Percentiles rank a stretch among this genome's conserved stretches.
phyloP scores from a whole-genome alignment of 23 tunicate genomes.

The Diplosoma virens region DNA sequence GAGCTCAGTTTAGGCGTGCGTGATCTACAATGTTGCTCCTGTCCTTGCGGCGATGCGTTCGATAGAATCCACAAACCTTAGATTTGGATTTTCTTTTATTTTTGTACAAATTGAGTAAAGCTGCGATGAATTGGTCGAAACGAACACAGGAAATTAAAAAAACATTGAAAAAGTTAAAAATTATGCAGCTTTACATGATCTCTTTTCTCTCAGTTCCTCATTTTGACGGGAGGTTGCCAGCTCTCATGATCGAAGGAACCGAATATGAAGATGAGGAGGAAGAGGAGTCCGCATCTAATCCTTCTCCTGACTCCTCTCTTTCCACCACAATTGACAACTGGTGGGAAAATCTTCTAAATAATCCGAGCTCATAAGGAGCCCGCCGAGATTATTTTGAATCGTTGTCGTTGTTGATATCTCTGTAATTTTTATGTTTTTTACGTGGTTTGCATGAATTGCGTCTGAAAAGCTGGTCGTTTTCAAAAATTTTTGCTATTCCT shows the following conservation, averaged over 20 bases:
- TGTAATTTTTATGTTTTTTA: too few relatives aligned
- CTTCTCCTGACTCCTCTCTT: neutral
- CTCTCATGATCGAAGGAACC: constrained; percentile 1
- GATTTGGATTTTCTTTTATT: too few relatives aligned
- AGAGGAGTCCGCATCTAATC: neutral
- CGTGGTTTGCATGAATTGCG: too few relatives aligned
- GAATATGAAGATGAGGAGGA: neutral
- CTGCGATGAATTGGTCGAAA: neutral
- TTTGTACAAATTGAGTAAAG: neutral
- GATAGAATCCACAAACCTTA: too few relatives aligned
- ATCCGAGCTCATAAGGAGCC: too few relatives aligned
- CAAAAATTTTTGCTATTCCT: too few relatives aligned
- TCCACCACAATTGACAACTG: neutral
- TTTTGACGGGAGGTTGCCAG: neutral
- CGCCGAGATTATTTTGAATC: too few relatives aligned
- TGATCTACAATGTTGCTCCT: too few relatives aligned
- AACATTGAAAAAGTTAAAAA: neutral
- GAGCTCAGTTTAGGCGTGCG: too few relatives aligned
- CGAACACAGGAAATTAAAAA: neutral
- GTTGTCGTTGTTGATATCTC: too few relatives aligned
- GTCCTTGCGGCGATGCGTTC: too few relatives aligned
- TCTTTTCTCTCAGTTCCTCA: constrained; percentile 4
- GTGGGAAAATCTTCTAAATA: neutral
- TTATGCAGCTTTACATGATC: neutral
- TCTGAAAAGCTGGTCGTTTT: too few relatives aligned